phyloP scores from a whole-genome alignment of 2,113 vertebrate species.

The Caretta caretta region DNA sequence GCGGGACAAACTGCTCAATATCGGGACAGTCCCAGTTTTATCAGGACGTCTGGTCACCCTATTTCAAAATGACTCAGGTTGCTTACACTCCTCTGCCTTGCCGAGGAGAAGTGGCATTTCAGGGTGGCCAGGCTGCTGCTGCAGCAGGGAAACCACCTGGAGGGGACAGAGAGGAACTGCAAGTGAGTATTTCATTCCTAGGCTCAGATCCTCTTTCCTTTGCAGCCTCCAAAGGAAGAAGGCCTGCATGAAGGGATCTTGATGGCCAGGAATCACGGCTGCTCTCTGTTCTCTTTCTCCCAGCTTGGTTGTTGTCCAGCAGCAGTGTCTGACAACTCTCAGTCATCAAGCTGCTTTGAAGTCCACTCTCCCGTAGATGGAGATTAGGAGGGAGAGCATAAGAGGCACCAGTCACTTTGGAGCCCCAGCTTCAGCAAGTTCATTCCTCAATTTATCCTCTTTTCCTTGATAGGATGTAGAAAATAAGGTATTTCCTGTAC shows the following conservation, averaged over 20 bases:
- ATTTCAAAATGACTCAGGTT: background rate
- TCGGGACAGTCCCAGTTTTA: no score
- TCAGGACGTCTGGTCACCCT: no score
- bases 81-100: background rate
- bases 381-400: background rate
- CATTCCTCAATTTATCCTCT: background rate
- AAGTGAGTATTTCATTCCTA: background rate
- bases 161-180: background rate
- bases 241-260: background rate
- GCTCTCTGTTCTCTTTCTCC: background rate
- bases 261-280: background rate
- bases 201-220: background rate
- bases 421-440: background rate
- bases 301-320: background rate
- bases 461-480: background rate
- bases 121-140: background rate
- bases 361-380: background rate
- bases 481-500: background rate
- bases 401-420: background rate
- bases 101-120: background rate
- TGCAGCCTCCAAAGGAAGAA: background rate
- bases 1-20: no score
- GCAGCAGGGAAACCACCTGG: accelerated
- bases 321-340: background rate
- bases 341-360: background rate